A percentile compares a stretch with the other conserved stretches of the same genome.
Conservation (phyloP, 2,888 invertebrate genomes). For the Gymnocheta viridis region DNA sequence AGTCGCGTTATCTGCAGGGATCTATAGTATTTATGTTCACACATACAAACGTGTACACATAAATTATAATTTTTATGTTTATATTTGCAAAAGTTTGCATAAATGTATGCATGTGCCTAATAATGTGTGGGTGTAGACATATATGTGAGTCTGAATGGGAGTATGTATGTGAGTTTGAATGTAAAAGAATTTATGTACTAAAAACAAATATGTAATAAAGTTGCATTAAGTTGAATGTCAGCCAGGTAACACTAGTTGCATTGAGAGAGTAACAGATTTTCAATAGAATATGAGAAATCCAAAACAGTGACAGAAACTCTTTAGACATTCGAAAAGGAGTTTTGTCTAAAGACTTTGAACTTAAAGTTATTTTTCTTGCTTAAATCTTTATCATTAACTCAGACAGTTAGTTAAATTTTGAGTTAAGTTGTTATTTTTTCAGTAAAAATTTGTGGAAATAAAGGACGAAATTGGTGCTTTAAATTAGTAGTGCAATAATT, state of each 20-base stretch:
- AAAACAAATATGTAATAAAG: not conserved
- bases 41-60: too few relatives aligned
- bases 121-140: not conserved
- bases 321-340: not conserved
- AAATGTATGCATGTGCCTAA: not conserved
- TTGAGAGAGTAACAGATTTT: conserved; percentile 28
- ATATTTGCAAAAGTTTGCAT: not conserved
- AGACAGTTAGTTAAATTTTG: not conserved
- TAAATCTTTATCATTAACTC: not conserved
- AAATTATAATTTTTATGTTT: too few relatives aligned
- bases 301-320: not conserved
- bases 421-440: not conserved
- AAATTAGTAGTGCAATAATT: too few relatives aligned
- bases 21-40: too few relatives aligned
- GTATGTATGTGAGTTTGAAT: not conserved
- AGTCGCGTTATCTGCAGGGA: too few relatives aligned
- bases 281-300: conserved; percentile 15
- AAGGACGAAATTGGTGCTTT: too few relatives aligned
- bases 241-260: conserved; percentile 66
- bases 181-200: not conserved
- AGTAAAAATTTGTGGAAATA: not conserved
- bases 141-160: not conserved
- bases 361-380: not conserved
- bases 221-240: conserved; percentile 32
- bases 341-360: not conserved